Evolutionary conservation across 2,888 invertebrate genomes (phyloP), one percentile per base, ranked within the genome.

Genomic region (Phrixothrix hirtus): DNA sequence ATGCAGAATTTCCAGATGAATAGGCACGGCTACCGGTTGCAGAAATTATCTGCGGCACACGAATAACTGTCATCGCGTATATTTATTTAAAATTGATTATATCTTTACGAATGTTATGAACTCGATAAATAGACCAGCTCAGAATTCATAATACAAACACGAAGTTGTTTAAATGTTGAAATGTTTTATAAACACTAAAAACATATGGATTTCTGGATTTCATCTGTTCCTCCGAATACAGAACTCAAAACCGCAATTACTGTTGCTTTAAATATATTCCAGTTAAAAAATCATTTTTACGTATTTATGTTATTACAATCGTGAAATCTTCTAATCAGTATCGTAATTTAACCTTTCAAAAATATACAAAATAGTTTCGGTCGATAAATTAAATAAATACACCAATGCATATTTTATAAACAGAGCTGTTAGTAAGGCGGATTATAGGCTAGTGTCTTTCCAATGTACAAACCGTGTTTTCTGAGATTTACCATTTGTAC

Each of bases 391-490:
- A n/a, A n/a, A n/a, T n/a, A n/a, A n/a, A n/a, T n/a, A n/a, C n/a
- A n/a, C 2, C 14, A 13, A 39, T 34, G 39, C 21, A 39, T 26
- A 34, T 49, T 50, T n/a, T 52, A 52, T 52, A 52, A 46, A 52
- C 42, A 42, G 64, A 59, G 62, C 36, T 52, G 52, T 47, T 10
- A 21, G 66, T 71, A 70, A 70, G 71, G 56, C 70, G 70, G 73
- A 68, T 73, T 72, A 73, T 70, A 68, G 65, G 56, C 62, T 60
- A 64, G 52, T 70, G 70, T 71, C 72, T 73, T 70, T 70, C 67
- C 70, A 72, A 75, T 74, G 75, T 74, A 72, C 70, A 72, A 75
- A 74, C 67, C 75, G 70, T 75, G 75, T 75, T 69, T 66, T 62
- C 68, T 68, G 69, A 72, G 73, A 70, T 74, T 73, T 72, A 70